Conservation (phyloP, 2,888 invertebrate species). For the Gymnoscelis rufifasciata region DNA sequence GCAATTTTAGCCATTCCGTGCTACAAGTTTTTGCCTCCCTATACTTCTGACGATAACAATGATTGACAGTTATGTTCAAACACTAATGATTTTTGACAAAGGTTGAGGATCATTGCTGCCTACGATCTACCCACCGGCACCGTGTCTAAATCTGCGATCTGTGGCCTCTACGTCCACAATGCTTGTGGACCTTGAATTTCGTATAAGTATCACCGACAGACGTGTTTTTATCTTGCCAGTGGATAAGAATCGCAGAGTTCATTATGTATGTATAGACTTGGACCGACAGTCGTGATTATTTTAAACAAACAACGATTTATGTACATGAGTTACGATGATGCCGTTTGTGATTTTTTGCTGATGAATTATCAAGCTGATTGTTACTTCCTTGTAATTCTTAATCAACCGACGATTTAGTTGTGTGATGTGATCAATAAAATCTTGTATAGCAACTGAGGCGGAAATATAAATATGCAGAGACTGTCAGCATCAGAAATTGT, state of each 20-base stretch:
- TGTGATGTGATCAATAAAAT: too few relatives aligned
- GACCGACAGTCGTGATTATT: constrained; percentile 53
- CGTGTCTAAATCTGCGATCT: constrained; percentile 31
- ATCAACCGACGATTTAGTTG: too few relatives aligned
- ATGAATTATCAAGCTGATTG: constrained; percentile 34
- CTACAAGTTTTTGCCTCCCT: too few relatives aligned
- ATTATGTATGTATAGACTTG: constrained; percentile 52
- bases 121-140: constrained; percentile 26
- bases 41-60: constrained; percentile 18
- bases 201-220: constrained; percentile 46
- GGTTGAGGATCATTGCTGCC: constrained; percentile 22
- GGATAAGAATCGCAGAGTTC: constrained; percentile 55
- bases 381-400: constrained; percentile 60
- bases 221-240: constrained; percentile 56
- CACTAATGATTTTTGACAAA: constrained; percentile 24
- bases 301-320: constrained; percentile 46
- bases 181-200: constrained; percentile 36
- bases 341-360: constrained; percentile 45
- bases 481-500: too few relatives aligned
- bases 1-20: too few relatives aligned
- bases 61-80: constrained; percentile 14
- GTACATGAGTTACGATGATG: constrained; percentile 29
- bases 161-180: constrained; percentile 33
- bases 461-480: too few relatives aligned
- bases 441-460: too few relatives aligned